Base-by-base conservation (phyloP, 2,797 vertebrate genomes). In the Poeciliopsis paucimaculata region DNA sequence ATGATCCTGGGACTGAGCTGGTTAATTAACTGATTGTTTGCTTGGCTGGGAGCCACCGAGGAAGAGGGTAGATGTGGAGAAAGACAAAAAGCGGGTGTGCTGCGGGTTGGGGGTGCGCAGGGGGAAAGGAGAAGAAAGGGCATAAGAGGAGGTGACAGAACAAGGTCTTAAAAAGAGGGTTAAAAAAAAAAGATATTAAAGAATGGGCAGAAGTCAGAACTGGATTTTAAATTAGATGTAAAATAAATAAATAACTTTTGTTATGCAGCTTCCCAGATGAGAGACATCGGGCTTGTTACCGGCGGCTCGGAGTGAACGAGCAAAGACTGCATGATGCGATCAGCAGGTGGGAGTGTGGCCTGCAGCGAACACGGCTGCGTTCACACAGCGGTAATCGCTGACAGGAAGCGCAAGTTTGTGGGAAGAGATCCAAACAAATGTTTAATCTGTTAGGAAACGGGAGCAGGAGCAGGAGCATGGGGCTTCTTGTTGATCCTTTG, bases 21-120 rank as follows among this genome's bases (percentile, higher is more conserved):
- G 95, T 96, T 96, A 95, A 96, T 96, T 96, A 96, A 95, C 94
- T 94, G 93, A 95, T 94, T 93, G 94, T 93, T 94, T 94, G 91
- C 91, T 92, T 95, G 96, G 96, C 95, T 91, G 90, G 79, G 82
- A 93, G 95, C 95, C 94, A 95, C 82, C 51, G 80, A 90, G 90
- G 92, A 87, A 92, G 77, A 76, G 82, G 79, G 81, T 78, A 77
- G 85, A 92, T 84, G 76, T 73, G 77, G 81, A 80, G 77, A 41
- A 75, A 86, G 85, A 90, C 78, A 87, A 81, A 72, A 62, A 68
- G 49, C 49, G 49, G 20, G 20, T 23, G 49, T 51, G 49, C 20
- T 23, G 49, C 23, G 7, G 49, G 7, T 23, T 49, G 18, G 49
- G 49, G 18, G 2, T 2, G 5, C 0, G 18, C 18, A 39, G 2